These are phyloP conservation scores for Strix aluco DNA, from an alignment of 2,113 vertebrate genomes.

Conservation along the genomic window DNA sequence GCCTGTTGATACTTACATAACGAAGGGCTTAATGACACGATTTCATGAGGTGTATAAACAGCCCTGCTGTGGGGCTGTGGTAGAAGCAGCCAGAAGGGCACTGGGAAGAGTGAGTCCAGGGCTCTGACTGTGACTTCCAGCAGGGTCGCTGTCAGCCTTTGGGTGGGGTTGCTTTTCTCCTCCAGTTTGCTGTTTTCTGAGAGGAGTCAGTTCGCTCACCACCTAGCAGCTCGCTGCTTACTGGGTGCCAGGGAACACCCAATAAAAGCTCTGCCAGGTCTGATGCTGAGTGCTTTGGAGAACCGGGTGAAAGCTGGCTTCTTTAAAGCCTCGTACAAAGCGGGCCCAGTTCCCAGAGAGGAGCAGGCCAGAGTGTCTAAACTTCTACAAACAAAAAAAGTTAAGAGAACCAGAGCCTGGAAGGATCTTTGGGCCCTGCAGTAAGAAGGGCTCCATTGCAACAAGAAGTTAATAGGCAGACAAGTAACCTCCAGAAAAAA, in stretches of 20 bases:
- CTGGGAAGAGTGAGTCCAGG: fast-evolving
- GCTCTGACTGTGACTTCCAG: background rate
- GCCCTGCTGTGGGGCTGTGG: background rate
- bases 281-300: background rate
- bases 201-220: background rate
- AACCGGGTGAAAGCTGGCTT: background rate
- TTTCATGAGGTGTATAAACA: background rate
- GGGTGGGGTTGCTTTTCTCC: background rate
- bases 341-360: background rate
- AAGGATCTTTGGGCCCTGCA: background rate
- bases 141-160: background rate
- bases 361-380: background rate
- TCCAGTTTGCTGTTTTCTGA: background rate
- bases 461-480: background rate
- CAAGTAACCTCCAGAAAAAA: conserved; percentile 7
- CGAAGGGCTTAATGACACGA: background rate
- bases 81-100: background rate
- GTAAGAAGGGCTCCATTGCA: background rate
- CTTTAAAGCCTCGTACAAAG: background rate
- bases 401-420: background rate
- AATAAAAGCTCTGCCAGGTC: background rate
- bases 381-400: background rate
- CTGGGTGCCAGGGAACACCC: background rate
- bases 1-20: background rate
- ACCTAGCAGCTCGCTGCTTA: background rate